Percentiles rank a stretch among this genome's conserved stretches.
Conservation (phyloP, 2,797 vertebrate species). For the Sitta carolinensis region DNA sequence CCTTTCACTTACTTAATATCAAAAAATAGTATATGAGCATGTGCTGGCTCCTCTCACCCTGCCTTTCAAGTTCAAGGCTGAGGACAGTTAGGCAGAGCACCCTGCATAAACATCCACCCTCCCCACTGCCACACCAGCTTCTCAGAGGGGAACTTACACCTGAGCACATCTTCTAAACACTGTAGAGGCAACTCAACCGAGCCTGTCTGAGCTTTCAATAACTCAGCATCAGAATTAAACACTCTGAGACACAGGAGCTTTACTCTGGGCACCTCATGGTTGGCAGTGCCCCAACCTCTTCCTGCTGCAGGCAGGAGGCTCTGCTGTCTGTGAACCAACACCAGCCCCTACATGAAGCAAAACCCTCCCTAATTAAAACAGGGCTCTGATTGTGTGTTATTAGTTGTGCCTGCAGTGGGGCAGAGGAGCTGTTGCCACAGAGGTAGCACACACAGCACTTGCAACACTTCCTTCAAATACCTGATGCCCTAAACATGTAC, state of each 20-base stretch:
- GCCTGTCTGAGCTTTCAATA: neutral
- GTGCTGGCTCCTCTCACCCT: neutral
- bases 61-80: neutral
- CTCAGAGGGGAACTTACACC: neutral
- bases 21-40: conserved; percentile 11
- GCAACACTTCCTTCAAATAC: neutral
- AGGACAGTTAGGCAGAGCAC: neutral
- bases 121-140: neutral
- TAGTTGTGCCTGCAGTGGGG: neutral
- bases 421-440: neutral
- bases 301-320: neutral
- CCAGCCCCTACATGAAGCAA: neutral
- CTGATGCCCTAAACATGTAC: neutral
- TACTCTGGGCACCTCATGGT: fast-evolving
- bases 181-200: neutral
- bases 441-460: neutral
- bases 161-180: neutral
- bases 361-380: neutral
- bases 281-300: neutral
- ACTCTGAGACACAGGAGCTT: neutral
- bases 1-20: conserved; percentile 21
- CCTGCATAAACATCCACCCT: neutral
- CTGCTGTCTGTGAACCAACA: neutral
- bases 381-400: neutral
- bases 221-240: neutral